Evolutionary conservation across 1,140 invertebrate species (phyloP).

Genomic region (Ostrea edulis): DNA sequence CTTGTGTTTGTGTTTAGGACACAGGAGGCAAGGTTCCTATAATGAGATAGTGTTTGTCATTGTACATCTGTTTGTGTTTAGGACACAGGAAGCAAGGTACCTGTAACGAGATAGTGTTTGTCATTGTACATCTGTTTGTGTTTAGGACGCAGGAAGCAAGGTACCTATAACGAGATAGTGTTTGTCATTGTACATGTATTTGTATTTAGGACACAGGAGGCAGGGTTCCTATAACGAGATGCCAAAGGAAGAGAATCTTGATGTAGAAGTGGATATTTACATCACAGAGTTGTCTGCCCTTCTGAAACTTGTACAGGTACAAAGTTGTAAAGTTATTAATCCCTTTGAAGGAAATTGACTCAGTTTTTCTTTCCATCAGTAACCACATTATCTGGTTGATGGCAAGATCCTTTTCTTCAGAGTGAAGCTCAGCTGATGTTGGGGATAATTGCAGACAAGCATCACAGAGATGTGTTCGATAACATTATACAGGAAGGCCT

Average conservation of each 20-base stretch:
- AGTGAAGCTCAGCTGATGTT: constrained; percentile 90
- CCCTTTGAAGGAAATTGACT: not conserved
- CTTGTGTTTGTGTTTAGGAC: too few species aligned
- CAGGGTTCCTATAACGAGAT: constrained; percentile 69
- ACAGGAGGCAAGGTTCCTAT: too few species aligned
- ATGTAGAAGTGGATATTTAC: constrained; percentile 87
- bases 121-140: too few species aligned
- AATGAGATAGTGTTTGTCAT: too few species aligned
- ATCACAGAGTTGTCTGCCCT: constrained; percentile 91
- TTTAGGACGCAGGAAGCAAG: constrained; percentile 70
- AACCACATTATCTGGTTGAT: constrained; percentile 14
- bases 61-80: too few species aligned
- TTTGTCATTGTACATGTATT: too few species aligned
- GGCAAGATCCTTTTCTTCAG: too few species aligned
- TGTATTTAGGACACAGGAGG: constrained; percentile 66
- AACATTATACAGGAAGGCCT: constrained; percentile 91
- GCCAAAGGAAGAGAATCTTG: constrained; percentile 82
- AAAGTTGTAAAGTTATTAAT: not conserved
- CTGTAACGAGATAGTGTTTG: too few species aligned
- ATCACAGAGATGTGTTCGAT: constrained; percentile 90
- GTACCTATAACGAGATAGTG: constrained; percentile 65
- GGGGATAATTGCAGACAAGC: constrained; percentile 89
- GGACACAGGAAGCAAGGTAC: too few species aligned
- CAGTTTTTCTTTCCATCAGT: not conserved
- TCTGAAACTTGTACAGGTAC: constrained; percentile 90